These are phyloP conservation scores for Strigamia crassipes DNA, from an alignment of 2,888 invertebrate genomes.

Conservation along the genomic window DNA sequence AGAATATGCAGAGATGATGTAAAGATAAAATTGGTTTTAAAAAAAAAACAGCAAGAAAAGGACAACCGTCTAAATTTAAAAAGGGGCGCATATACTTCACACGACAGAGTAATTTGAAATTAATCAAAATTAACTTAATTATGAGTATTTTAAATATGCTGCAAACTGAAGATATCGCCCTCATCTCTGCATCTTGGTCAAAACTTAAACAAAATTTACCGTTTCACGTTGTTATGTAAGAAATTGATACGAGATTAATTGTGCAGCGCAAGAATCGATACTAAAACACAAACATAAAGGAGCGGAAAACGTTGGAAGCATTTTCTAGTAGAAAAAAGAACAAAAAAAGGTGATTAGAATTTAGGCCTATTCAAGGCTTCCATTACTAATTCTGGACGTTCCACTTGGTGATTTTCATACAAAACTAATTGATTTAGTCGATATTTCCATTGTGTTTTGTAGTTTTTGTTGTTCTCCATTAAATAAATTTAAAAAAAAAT, in stretches of 20 bases:
- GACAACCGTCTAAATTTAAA: neutral
- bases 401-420: too few relatives aligned
- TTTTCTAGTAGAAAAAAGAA: neutral
- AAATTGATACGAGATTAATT: neutral
- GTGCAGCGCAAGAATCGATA: neutral
- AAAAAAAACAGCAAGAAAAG: neutral
- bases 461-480: too few relatives aligned
- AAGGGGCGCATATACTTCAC: neutral
- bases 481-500: too few relatives aligned
- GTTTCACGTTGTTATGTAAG: neutral
- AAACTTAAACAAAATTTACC: constrained; percentile 3
- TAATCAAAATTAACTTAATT: neutral
- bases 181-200: constrained; percentile 13
- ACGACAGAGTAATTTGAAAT: neutral
- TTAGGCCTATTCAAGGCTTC: too few relatives aligned
- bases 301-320: neutral
- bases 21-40: neutral
- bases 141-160: neutral
- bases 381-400: too few relatives aligned
- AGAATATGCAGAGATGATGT: neutral
- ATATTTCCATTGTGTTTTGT: too few relatives aligned
- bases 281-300: neutral
- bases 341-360: constrained; percentile 1
- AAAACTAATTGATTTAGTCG: too few relatives aligned
- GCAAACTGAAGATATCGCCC: neutral